Evolutionary conservation across 2,888 invertebrate genomes (phyloP).

Genomic region (Glyphotaelius pellucidus): DNA sequence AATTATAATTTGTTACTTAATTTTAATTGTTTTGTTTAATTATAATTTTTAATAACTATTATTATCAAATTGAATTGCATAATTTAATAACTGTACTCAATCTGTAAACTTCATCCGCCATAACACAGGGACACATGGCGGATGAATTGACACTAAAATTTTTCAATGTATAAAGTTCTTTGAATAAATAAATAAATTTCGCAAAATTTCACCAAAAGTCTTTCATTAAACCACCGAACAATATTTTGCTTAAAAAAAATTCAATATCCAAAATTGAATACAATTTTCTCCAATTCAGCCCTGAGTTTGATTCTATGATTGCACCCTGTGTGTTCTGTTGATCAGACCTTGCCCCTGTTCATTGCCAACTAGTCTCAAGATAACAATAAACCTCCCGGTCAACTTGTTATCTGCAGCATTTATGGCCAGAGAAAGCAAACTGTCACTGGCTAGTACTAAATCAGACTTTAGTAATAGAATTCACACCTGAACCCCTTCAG

Average conservation of each 20-base stretch:
- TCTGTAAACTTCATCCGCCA: too few relatives aligned
- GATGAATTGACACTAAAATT: too few relatives aligned
- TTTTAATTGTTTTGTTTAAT: too few relatives aligned
- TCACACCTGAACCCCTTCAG: conserved; percentile 35
- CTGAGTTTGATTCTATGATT: background rate
- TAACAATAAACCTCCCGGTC: conserved; percentile 10
- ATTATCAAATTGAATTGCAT: too few relatives aligned
- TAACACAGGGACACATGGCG: too few relatives aligned
- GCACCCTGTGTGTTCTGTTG: background rate
- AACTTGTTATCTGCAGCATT: conserved; percentile 5
- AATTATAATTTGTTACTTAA: too few relatives aligned
- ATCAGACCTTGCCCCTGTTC: conserved; percentile 19
- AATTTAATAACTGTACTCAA: too few relatives aligned
- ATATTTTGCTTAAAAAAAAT: background rate
- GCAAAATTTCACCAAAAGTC: too few relatives aligned
- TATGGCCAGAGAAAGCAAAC: conserved; percentile 20
- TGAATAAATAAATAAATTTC: too few relatives aligned
- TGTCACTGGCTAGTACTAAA: background rate
- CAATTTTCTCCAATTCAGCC: background rate
- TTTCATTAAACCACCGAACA: too few relatives aligned
- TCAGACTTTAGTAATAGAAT: conserved; percentile 3
- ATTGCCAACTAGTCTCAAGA: background rate
- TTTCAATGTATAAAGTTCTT: too few relatives aligned
- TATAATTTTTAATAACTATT: too few relatives aligned
- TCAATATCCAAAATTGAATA: background rate